Evolutionary conservation across 2,113 vertebrate genomes (phyloP).

Genomic region (Notiomystis cincta): DNA sequence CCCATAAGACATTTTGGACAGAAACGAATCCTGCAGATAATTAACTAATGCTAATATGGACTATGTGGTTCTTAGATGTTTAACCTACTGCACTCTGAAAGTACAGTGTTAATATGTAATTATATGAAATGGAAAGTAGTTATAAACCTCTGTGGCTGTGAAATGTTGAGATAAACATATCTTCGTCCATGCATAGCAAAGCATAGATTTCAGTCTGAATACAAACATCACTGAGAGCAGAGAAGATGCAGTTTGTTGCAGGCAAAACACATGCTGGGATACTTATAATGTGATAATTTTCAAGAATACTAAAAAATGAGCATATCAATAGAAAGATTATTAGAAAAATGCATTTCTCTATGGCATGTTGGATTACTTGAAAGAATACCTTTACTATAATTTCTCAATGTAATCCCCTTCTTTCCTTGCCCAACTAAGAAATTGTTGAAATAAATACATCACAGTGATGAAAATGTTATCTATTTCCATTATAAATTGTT

Average conservation of each 20-base stretch:
- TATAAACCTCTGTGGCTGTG: neutral
- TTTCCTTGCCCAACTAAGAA: neutral
- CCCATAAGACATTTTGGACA: slow-evolving; percentile 38
- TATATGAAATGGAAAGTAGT: slow-evolving; percentile 34
- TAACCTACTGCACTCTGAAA: slow-evolving; percentile 42
- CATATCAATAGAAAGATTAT: neutral
- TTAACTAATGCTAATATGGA: slow-evolving; percentile 33
- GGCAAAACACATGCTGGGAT: slow-evolving; percentile 65
- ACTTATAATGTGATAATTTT: neutral
- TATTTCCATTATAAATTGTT: neutral
- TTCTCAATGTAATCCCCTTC: neutral
- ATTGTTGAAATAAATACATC: slow-evolving; percentile 15
- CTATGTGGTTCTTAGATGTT: slow-evolving; percentile 3
- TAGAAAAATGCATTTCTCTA: neutral
- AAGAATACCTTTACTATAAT: slow-evolving; percentile 20
- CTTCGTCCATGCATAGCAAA: slow-evolving; percentile 58
- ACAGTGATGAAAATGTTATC: neutral
- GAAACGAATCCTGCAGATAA: slow-evolving; percentile 35
- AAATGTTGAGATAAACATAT: slow-evolving; percentile 12
- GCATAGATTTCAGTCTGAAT: neutral
- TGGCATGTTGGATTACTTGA: slow-evolving; percentile 1
- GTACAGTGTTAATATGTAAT: slow-evolving; percentile 12
- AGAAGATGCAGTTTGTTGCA: slow-evolving; percentile 27
- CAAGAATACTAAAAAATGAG: neutral
- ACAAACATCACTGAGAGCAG: slow-evolving; percentile 17